Evolutionary conservation across 2,888 invertebrate species (phyloP).

Genomic region (Ashinkailepas kermadecensis): DNA sequence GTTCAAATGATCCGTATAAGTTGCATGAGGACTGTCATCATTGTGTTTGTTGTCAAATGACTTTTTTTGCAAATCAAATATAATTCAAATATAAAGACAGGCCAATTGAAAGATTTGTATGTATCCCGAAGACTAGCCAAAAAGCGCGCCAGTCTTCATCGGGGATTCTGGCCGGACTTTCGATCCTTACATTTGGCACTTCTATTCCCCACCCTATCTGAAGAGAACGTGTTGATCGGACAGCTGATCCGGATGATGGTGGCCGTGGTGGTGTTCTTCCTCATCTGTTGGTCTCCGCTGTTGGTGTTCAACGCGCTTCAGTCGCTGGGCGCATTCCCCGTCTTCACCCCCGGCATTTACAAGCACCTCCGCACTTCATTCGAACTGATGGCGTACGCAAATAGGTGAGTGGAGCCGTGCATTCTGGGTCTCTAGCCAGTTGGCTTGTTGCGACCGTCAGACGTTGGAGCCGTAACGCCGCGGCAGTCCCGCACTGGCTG

Average conservation of each 20-base stretch:
- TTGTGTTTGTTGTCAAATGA: too few species aligned
- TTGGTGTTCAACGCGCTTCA: constrained; percentile 58
- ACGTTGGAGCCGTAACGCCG: background rate
- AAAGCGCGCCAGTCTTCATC: too few species aligned
- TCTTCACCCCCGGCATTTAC: constrained; percentile 43
- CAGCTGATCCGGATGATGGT: constrained; percentile 68
- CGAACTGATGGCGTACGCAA: constrained; percentile 59
- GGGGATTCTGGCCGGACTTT: too few species aligned
- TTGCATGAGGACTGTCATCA: too few species aligned
- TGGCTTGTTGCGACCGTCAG: background rate
- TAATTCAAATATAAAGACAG: too few species aligned
- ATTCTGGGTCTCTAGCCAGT: background rate
- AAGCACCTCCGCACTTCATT: constrained; percentile 57
- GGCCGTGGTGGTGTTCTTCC: constrained; percentile 59
- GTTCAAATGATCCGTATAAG: too few species aligned
- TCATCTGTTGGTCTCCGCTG: constrained; percentile 61
- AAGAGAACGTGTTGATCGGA: constrained; percentile 27
- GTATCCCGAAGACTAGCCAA: too few species aligned
- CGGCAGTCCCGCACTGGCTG: background rate
- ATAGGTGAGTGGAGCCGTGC: constrained; percentile 46
- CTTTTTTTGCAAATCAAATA: too few species aligned
- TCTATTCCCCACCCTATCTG: too few species aligned
- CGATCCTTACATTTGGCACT: too few species aligned
- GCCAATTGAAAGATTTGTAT: too few species aligned
- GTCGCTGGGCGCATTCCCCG: constrained; percentile 51